Conservation (phyloP, 2,797 vertebrate genomes). For the Myioborus miniatus region DNA sequence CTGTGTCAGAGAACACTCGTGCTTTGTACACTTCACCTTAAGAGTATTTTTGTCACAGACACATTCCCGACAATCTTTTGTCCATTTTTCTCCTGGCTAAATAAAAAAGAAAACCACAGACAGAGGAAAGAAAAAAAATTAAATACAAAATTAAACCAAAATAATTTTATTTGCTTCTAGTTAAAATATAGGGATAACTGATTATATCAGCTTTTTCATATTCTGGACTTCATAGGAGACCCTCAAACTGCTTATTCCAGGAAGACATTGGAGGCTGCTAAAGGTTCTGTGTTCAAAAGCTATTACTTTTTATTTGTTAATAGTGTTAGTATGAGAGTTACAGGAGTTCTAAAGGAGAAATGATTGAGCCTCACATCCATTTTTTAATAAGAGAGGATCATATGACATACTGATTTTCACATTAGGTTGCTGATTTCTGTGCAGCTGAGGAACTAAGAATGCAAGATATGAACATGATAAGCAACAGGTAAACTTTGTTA, state of each 20-base stretch:
- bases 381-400: background rate
- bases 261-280: background rate
- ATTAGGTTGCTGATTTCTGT: background rate
- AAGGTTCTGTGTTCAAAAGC: background rate
- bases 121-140: background rate
- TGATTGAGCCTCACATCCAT: background rate
- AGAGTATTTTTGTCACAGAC: slow-evolving; percentile 76
- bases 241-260: background rate
- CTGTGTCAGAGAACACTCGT: slow-evolving; percentile 67
- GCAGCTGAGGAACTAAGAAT: background rate
- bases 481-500: background rate
- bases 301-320: background rate
- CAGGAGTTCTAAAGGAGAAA: background rate
- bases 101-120: background rate
- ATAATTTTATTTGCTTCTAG: background rate
- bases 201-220: background rate
- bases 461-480: background rate
- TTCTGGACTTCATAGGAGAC: background rate
- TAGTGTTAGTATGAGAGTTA: background rate
- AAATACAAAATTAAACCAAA: background rate
- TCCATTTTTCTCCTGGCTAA: slow-evolving; percentile 78
- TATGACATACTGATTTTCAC: background rate
- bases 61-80: slow-evolving; percentile 84
- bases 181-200: background rate
- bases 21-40: slow-evolving; percentile 76